These are phyloP conservation scores for Nesometra sesokonis DNA, from an alignment of 35 echinoderm and acorn worm genomes.

Conservation along the genomic window DNA sequence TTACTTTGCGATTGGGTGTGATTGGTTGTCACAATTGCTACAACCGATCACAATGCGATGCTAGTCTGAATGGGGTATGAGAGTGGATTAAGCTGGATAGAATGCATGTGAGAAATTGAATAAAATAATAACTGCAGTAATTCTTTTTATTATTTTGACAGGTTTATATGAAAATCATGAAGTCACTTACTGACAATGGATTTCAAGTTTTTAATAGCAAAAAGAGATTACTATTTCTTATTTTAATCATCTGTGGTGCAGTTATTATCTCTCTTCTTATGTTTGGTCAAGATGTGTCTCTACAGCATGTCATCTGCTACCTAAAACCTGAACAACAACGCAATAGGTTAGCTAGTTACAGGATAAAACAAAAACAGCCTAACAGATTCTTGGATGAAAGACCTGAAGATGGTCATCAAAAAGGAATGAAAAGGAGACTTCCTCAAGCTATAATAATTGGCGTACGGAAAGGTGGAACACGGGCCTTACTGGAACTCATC, in stretches of 20 bases:
- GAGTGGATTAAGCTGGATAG: too few relatives aligned
- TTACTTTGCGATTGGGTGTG: too few relatives aligned
- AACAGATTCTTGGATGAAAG: neutral
- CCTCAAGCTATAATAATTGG: slow-evolving; percentile 94
- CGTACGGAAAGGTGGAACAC: slow-evolving; percentile 86
- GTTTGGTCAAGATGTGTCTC: neutral
- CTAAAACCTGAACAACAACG: neutral
- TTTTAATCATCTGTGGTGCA: neutral
- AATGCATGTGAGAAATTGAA: too few relatives aligned
- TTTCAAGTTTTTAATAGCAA: neutral
- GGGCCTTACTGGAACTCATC: slow-evolving; percentile 85
- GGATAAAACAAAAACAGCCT: neutral
- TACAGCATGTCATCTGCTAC: neutral
- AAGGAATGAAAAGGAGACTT: slow-evolving; percentile 31
- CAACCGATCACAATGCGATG: too few relatives aligned
- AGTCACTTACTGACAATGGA: neutral
- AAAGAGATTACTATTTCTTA: neutral
- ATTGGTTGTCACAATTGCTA: too few relatives aligned
- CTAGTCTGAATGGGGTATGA: too few relatives aligned
- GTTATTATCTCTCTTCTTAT: neutral
- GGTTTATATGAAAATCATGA: neutral
- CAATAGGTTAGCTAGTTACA: neutral
- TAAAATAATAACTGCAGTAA: too few relatives aligned
- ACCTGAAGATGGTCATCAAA: neutral
- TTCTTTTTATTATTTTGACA: too few relatives aligned